These are phyloP conservation scores for Mesorhabditis sp. DNA, from an alignment of 2,888 invertebrate species.

Conservation along the genomic window DNA sequence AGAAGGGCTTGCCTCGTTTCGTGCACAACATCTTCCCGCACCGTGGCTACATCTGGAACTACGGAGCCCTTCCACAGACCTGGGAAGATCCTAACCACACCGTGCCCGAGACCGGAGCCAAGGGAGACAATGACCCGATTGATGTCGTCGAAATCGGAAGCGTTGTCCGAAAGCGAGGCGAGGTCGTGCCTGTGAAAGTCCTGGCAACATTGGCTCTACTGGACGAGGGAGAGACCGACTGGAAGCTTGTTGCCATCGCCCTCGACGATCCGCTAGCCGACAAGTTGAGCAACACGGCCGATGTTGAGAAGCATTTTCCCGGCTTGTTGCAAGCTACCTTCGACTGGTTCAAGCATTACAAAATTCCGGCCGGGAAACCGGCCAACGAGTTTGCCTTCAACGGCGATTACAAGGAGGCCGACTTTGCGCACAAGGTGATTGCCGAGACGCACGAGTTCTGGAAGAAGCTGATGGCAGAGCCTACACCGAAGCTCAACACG, in stretches of 20 bases:
- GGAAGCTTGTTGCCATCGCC: constrained; percentile 94
- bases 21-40: constrained; percentile 97
- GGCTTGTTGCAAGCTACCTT: constrained; percentile 85
- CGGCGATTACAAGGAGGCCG: constrained; percentile 78
- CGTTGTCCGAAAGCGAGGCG: constrained; percentile 62
- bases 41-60: constrained; percentile 99
- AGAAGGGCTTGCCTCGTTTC: constrained; percentile 89
- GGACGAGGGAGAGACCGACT: constrained; percentile 97
- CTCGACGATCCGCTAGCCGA: constrained; percentile 83
- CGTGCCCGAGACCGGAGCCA: constrained; percentile 82
- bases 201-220: constrained; percentile 89
- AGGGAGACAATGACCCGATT: constrained; percentile 97
- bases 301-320: constrained; percentile 86
- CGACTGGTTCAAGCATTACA: constrained; percentile 98
- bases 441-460: constrained; percentile 60
- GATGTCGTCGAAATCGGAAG: constrained; percentile 95
- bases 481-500: constrained; percentile 48
- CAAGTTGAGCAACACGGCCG: constrained; percentile 76
- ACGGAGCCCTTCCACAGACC: constrained; percentile 97
- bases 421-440: constrained; percentile 55
- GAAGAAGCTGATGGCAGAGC: constrained; percentile 58
- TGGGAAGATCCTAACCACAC: constrained; percentile 95
- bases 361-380: constrained; percentile 79
- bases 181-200: constrained; percentile 68
- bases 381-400: constrained; percentile 95